Conservation (phyloP, 2,113 vertebrate species). For the Oplegnathus fasciatus region DNA sequence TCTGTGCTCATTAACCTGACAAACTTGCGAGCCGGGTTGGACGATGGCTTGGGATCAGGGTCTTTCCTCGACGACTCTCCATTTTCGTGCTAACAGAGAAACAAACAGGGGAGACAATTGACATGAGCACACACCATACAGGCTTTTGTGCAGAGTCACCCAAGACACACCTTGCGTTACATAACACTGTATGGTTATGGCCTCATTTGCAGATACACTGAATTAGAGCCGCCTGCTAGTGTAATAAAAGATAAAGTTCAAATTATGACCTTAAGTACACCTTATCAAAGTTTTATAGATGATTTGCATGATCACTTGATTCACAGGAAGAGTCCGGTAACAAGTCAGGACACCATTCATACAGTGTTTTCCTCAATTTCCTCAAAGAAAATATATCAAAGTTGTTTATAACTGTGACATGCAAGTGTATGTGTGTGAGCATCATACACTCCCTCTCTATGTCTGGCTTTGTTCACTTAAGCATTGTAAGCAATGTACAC, state of each 20-base stretch:
- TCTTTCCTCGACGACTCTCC: conserved; percentile 40
- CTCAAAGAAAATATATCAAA: not conserved
- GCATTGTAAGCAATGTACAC: not conserved
- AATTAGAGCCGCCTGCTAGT: not conserved
- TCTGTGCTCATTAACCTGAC: conserved; percentile 76
- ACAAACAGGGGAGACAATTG: conserved; percentile 42
- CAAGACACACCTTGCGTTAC: conserved; percentile 62
- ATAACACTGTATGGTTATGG: conserved; percentile 48
- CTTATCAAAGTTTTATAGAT: conserved; percentile 58
- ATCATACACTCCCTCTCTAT: not conserved
- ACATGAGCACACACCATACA: conserved; percentile 6
- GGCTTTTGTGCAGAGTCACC: conserved; percentile 26
- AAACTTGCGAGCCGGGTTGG: conserved; percentile 76
- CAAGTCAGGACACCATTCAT: not conserved
- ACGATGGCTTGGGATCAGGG: conserved; percentile 37
- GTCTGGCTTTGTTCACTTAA: not conserved
- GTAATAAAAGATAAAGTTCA: conserved; percentile 67
- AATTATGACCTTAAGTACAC: conserved; percentile 38
- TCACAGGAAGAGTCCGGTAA: conserved; percentile 15
- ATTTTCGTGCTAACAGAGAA: conserved; percentile 69
- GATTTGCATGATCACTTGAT: conserved; percentile 63
- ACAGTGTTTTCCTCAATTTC: not conserved
- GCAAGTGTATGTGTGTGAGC: not conserved
- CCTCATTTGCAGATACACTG: conserved; percentile 40
- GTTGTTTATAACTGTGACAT: not conserved